phyloP scores from a whole-genome alignment of 2,888 invertebrate species.

The Therioaphis trifolii region DNA sequence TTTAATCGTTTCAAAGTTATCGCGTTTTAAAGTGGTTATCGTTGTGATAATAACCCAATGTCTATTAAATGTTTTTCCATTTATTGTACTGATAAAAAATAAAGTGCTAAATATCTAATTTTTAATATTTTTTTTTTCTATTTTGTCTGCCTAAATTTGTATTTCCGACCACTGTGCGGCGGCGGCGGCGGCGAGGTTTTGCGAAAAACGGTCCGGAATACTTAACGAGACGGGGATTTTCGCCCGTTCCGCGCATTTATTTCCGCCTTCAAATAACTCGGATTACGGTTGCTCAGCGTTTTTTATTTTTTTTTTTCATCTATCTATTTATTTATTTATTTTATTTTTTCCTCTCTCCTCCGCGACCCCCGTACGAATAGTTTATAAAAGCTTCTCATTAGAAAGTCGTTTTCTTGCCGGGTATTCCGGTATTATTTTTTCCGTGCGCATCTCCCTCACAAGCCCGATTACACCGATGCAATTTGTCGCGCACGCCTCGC shows the following conservation, averaged over 20 bases:
- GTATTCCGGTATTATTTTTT: conserved; percentile 38
- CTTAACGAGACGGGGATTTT: background rate
- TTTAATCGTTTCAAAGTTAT: too few species aligned
- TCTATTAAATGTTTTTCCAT: too few species aligned
- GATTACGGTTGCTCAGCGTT: conserved; percentile 15
- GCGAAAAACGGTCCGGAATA: background rate
- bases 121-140: too few species aligned
- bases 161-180: too few species aligned
- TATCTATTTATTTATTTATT: too few species aligned
- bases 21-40: too few species aligned
- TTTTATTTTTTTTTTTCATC: background rate
- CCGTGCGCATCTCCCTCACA: conserved; percentile 4
- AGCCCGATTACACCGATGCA: conserved; percentile 23
- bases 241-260: background rate
- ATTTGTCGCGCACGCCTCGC: conserved; percentile 40
- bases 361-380: conserved; percentile 8
- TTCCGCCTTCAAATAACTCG: background rate
- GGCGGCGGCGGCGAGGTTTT: too few species aligned
- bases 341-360: too few species aligned
- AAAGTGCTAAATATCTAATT: too few species aligned
- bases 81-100: too few species aligned
- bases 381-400: conserved; percentile 51
- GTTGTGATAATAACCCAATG: too few species aligned
- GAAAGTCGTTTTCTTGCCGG: conserved; percentile 29
- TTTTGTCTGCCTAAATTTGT: too few species aligned